phyloP scores from a whole-genome alignment of 2,797 vertebrate species.

The Phoeniculus purpureus region DNA sequence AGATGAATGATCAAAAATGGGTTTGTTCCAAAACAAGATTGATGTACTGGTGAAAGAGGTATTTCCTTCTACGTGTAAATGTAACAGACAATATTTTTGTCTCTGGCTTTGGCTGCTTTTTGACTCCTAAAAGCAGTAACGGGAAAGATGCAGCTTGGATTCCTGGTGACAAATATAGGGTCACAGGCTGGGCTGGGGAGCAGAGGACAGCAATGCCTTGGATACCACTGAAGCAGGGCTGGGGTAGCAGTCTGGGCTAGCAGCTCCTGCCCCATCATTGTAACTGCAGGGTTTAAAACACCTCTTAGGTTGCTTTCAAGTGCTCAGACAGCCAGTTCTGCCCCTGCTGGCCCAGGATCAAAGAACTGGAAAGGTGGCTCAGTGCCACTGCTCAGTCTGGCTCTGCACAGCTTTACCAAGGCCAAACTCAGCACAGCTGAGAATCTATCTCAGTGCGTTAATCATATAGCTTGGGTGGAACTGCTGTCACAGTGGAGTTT shows the following conservation, averaged over 20 bases:
- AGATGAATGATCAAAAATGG: background rate
- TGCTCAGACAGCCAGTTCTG: background rate
- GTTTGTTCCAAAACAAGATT: background rate
- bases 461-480: conserved; percentile 28
- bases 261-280: background rate
- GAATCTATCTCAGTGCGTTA: conserved; percentile 55
- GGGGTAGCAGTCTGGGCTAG: background rate
- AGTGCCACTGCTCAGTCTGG: conserved; percentile 33
- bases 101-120: background rate
- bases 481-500: conserved; percentile 12
- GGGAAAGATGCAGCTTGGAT: background rate
- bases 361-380: conserved; percentile 57
- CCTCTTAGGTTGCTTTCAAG: conserved; percentile 25
- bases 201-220: background rate
- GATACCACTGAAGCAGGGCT: background rate
- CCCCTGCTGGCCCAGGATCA: conserved; percentile 51
- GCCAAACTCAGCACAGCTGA: conserved; percentile 69
- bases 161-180: background rate
- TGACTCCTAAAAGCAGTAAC: background rate
- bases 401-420: conserved; percentile 13
- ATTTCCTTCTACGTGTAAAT: background rate
- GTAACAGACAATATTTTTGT: background rate
- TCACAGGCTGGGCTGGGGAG: background rate
- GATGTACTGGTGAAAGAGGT: background rate
- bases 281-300: background rate